These are phyloP conservation scores for Hetaerina americana DNA, from an alignment of 1,140 invertebrate species.

Conservation along the genomic window DNA sequence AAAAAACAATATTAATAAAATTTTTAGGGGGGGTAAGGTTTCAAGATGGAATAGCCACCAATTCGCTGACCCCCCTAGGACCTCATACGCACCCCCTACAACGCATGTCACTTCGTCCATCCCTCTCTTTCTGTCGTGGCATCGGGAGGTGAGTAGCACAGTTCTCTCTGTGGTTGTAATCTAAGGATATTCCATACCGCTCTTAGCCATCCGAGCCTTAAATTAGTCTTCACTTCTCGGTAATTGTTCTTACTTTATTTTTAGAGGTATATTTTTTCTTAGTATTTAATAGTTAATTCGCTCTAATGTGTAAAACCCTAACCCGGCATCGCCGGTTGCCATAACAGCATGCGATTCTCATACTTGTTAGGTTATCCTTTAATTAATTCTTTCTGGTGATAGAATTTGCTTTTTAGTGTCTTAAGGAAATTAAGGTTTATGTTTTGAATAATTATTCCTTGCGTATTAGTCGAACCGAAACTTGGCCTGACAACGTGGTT, in stretches of 20 bases:
- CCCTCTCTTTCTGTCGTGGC: slow-evolving; percentile 42
- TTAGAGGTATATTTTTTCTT: neutral
- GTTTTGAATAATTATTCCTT: neutral
- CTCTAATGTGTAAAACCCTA: neutral
- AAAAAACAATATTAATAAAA: neutral
- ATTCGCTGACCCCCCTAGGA: neutral
- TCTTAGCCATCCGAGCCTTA: neutral
- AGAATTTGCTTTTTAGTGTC: neutral
- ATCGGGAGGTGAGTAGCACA: slow-evolving; percentile 39
- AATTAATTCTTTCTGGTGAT: neutral
- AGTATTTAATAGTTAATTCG: neutral
- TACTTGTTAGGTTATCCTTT: neutral
- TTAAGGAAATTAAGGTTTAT: neutral
- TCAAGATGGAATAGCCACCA: neutral
- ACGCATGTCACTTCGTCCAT: slow-evolving; percentile 6
- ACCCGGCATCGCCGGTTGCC: neutral
- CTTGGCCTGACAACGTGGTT: neutral
- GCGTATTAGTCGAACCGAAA: neutral
- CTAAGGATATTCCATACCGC: neutral
- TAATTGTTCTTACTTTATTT: too few species aligned
- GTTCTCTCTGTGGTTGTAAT: slow-evolving; percentile 11
- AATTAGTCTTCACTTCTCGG: too few species aligned
- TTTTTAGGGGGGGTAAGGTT: neutral
- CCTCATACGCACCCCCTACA: neutral
- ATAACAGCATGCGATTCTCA: neutral